These are phyloP conservation scores for Pomacea canaliculata DNA, from an alignment of 2,888 invertebrate genomes.

Conservation along the genomic window DNA sequence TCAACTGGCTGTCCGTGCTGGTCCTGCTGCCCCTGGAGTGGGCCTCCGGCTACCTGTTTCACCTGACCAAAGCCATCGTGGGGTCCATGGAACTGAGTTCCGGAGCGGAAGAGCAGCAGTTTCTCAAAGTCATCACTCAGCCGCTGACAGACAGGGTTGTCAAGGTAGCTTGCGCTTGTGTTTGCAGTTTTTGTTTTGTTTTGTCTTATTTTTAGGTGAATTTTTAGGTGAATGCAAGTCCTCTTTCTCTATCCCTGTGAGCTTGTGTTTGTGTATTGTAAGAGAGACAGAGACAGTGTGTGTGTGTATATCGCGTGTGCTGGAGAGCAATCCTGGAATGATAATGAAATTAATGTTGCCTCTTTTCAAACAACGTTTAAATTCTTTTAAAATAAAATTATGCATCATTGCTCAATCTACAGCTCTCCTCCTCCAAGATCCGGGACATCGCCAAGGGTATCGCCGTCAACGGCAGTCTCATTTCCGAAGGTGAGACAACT, in stretches of 20 bases:
- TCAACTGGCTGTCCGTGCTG: slow-evolving; percentile 73
- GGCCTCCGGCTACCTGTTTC: slow-evolving; percentile 46
- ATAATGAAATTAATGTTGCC: no score
- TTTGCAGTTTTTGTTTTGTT: neutral
- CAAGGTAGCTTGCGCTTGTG: slow-evolving; percentile 31
- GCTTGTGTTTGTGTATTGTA: no score
- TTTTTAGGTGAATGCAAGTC: neutral
- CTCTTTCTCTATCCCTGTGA: no score
- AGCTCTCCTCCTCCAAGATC: slow-evolving; percentile 25
- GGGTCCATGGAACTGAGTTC: slow-evolving; percentile 52
- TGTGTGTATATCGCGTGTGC: no score
- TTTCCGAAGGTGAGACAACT: slow-evolving; percentile 5
- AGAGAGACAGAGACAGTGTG: no score
- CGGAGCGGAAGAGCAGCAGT: slow-evolving; percentile 52
- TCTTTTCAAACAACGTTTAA: no score
- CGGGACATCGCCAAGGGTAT: slow-evolving; percentile 18
- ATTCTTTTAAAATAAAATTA: no score
- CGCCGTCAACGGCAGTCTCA: slow-evolving; percentile 23
- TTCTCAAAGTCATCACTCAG: slow-evolving; percentile 70
- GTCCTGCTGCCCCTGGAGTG: slow-evolving; percentile 72
- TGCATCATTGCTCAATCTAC: neutral
- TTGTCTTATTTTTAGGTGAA: neutral
- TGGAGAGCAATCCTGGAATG: no score
- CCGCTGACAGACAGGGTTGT: slow-evolving; percentile 71
- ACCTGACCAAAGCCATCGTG: slow-evolving; percentile 64